Conservation (phyloP, 2,797 vertebrate genomes). For the Botia kubotai region DNA sequence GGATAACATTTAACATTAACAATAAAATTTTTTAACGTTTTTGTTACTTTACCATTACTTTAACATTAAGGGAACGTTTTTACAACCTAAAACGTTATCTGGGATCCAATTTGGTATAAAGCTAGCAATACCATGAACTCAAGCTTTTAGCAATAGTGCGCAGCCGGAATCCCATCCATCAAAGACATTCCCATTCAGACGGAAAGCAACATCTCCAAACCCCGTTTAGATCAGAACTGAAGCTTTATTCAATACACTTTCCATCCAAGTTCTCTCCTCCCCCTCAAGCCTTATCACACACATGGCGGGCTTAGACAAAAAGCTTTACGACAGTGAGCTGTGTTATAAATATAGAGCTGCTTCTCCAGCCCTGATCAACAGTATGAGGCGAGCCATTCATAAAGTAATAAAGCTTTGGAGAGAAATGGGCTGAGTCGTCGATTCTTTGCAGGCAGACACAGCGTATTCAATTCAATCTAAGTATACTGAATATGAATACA, state of each 20-base stretch:
- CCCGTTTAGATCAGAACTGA: background rate
- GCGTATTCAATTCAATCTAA: conserved; percentile 38
- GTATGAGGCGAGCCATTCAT: conserved; percentile 39
- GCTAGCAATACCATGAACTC: background rate
- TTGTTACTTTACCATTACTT: no score
- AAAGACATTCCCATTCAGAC: background rate
- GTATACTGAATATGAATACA: conserved; percentile 26
- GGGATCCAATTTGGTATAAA: background rate
- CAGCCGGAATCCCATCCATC: background rate
- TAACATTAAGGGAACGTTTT: no score
- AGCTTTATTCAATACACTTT: conserved; percentile 8
- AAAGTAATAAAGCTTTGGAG: conserved; percentile 49
- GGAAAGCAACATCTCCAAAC: background rate
- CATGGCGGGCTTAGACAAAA: conserved; percentile 27
- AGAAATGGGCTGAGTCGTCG: conserved; percentile 29
- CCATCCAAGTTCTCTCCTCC: conserved; percentile 21
- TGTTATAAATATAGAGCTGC: conserved; percentile 29
- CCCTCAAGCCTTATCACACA: conserved; percentile 24
- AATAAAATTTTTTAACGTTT: no score
- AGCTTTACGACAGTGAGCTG: conserved; percentile 12
- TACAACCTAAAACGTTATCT: no score
- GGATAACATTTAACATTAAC: no score
- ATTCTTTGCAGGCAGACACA: conserved; percentile 30
- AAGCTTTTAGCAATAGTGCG: background rate
- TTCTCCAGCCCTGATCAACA: conserved; percentile 40